Base-by-base conservation (phyloP, 1,140 invertebrate genomes). In the Heliconius himera region DNA sequence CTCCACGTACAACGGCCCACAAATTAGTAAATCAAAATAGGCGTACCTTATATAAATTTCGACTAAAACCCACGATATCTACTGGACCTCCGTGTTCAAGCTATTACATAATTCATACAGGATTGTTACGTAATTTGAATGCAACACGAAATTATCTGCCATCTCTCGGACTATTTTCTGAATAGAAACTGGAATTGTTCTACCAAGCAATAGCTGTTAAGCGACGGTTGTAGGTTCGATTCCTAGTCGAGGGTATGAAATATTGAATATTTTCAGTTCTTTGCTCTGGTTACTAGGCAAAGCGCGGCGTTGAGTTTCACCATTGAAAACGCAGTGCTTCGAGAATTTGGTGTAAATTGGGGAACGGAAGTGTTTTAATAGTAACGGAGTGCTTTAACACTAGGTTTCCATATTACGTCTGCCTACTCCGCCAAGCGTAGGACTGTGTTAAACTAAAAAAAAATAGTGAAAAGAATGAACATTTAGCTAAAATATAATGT, bases 61-160 rank as follows among this genome's bases (percentile, higher is more conserved):
- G 16, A 51, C 49, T 20, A 51, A 51, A 51, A 20, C 20, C 26
- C n/a, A 60, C 9, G 9, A 22, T 26, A 60, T 66, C 60, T 66
- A 29, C 22, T 29, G 60, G 18, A 26, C 60, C 60, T 56, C 9
- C 36, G 36, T 20, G 70, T 20, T 36, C 70, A 22, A 16, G 36
- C 22, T 66, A 66, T 72, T 72, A 72, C 70, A 72, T 72, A 72
- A 72, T 72, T 72, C 70, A 72, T 72, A 20, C 70, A 38, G 70
- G 70, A 72, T 72, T 72, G 70, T 72, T 72, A 72, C 36, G 33
- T 11, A 72, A 72, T 72, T 72, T 41, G 33, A 72, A 72, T 72
- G 9, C 70, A 72, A 36, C 33, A 36, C 36, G 70, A 72, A 20
- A 72, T 72, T n/a, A 72, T 72, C 70, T 72, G 70, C 70, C 38